These are phyloP conservation scores for Pantherophis vulpinus DNA, from an alignment of 2,797 vertebrate species.

Conservation along the genomic window DNA sequence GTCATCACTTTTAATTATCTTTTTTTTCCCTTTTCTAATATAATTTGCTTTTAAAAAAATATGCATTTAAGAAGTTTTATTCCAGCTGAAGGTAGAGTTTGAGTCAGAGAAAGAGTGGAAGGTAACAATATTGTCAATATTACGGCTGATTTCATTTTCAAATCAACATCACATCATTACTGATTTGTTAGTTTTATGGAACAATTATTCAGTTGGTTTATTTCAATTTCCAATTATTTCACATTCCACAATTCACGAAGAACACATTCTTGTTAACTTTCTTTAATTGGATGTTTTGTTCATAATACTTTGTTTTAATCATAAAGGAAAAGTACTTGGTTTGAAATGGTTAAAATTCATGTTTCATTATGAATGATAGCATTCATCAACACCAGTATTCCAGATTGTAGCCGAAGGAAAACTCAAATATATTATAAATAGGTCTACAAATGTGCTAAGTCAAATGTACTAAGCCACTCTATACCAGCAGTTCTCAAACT, in stretches of 20 bases:
- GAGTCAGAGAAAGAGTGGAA: slow-evolving; percentile 17
- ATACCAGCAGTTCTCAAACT: too few species aligned
- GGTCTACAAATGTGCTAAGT: neutral
- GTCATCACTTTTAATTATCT: neutral
- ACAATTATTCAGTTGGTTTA: slow-evolving; percentile 40
- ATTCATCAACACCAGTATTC: neutral
- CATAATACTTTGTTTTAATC: slow-evolving; percentile 35
- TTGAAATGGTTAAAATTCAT: slow-evolving; percentile 22
- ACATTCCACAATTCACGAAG: slow-evolving; percentile 27
- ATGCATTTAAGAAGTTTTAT: slow-evolving; percentile 26
- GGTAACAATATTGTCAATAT: slow-evolving; percentile 20
- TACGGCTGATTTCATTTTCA: slow-evolving; percentile 42
- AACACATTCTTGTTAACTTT: slow-evolving; percentile 28
- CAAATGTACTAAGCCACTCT: neutral
- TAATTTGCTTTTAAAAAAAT: neutral
- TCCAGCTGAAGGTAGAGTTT: slow-evolving; percentile 21
- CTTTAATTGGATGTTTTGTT: slow-evolving; percentile 44
- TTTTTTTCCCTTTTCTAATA: neutral
- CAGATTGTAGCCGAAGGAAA: neutral
- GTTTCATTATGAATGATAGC: slow-evolving; percentile 25
- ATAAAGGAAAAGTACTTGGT: slow-evolving; percentile 11
- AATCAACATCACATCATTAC: slow-evolving; percentile 33
- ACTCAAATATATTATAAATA: neutral
- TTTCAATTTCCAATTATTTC: slow-evolving; percentile 46
- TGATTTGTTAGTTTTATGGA: slow-evolving; percentile 37